Conservation (phyloP, 2,888 invertebrate genomes). For the Dynastes grantii region DNA sequence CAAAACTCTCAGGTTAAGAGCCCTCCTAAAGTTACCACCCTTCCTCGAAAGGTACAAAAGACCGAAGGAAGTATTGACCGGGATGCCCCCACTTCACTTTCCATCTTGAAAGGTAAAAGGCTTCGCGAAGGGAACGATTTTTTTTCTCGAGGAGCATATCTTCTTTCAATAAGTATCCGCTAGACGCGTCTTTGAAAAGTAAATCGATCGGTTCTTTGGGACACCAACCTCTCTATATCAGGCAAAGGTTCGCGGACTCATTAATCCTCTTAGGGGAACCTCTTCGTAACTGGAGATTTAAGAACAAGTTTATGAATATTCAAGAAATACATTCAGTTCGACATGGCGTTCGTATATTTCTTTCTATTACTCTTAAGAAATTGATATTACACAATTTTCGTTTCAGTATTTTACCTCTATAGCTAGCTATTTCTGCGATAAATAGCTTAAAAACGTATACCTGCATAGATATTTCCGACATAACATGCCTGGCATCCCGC, state of each 20-base stretch:
- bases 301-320: neutral
- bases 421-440: constrained; percentile 1
- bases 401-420: neutral
- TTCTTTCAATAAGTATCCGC: constrained; percentile 21
- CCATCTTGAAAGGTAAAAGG: constrained; percentile 6
- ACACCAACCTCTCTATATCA: no score
- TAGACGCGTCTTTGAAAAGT: constrained; percentile 15
- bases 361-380: neutral
- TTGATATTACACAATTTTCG: neutral
- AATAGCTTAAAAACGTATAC: neutral
- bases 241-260: constrained; percentile 4
- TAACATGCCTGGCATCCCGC: neutral
- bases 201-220: constrained; percentile 6
- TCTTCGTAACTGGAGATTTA: neutral
- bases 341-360: neutral
- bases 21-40: constrained; percentile 23
- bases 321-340: neutral
- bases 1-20: constrained; percentile 23
- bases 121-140: constrained; percentile 17
- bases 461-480: neutral
- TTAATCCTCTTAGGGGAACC: constrained; percentile 6
- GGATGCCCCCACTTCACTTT: constrained; percentile 18
- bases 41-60: constrained; percentile 1
- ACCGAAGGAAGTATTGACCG: constrained; percentile 21
- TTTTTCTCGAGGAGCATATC: constrained; percentile 14